Percentiles rank a stretch among this genome's conserved stretches.
Conservation (phyloP, 2,113 vertebrate species). For the Coptodon bakossiorum region DNA sequence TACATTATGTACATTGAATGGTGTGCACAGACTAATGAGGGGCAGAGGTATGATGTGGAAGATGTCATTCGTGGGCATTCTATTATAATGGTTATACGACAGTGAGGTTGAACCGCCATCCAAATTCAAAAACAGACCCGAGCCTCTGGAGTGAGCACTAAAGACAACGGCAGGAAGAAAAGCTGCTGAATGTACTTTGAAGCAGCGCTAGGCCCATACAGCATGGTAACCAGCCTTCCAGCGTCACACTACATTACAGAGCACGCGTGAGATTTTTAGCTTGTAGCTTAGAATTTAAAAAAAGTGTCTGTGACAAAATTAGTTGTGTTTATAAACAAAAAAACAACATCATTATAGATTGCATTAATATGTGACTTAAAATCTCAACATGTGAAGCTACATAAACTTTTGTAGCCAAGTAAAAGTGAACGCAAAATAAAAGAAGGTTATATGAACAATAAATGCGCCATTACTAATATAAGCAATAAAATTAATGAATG, state of each 20-base stretch:
- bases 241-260: not conserved
- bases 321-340: not conserved
- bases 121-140: not conserved
- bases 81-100: not conserved
- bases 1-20: slow-evolving; percentile 63
- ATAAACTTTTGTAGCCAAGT: not conserved
- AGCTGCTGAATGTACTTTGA: not conserved
- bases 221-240: not conserved
- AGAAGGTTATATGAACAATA: not conserved
- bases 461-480: not conserved
- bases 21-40: slow-evolving; percentile 50
- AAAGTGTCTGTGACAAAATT: not conserved
- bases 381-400: not conserved
- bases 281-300: rapidly evolving
- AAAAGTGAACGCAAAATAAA: not conserved
- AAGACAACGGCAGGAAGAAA: not conserved
- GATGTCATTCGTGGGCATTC: not conserved
- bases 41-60: not conserved
- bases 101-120: not conserved
- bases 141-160: not conserved
- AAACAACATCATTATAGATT: not conserved
- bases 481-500: not conserved
- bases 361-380: not conserved
- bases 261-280: not conserved
- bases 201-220: not conserved